phyloP scores from a whole-genome alignment of 2,797 vertebrate species.

The Spinus pinus region DNA sequence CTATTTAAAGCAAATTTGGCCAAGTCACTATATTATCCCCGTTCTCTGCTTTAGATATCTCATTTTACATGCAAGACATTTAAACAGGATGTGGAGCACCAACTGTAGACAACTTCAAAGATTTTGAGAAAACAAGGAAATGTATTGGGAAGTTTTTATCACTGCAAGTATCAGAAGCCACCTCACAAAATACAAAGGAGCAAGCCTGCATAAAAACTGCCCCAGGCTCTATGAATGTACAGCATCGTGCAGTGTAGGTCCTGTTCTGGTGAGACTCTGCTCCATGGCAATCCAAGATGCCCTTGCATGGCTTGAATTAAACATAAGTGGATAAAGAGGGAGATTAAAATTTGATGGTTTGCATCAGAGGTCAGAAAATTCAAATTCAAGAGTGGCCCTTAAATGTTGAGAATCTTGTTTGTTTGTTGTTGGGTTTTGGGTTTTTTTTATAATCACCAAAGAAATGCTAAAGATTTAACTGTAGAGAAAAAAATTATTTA shows the following conservation, averaged over 20 bases:
- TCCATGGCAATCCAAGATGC: neutral
- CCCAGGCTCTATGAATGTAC: neutral
- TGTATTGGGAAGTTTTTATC: neutral
- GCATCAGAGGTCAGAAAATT: neutral
- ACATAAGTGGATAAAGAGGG: neutral
- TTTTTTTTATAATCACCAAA: neutral
- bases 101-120: neutral
- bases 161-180: neutral
- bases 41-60: neutral
- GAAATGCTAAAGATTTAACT: neutral
- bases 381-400: neutral
- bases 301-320: neutral
- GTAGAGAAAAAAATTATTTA: neutral
- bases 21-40: neutral
- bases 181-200: neutral
- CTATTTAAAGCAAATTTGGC: neutral
- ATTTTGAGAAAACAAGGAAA: neutral
- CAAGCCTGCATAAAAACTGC: neutral
- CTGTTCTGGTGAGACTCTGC: neutral
- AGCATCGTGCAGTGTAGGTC: neutral
- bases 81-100: neutral
- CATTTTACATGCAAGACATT: neutral
- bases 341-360: neutral
- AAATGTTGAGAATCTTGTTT: neutral
- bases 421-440: neutral